Evolutionary conservation across 2,888 invertebrate species (phyloP).

Genomic region (Ariolimax columbianus): DNA sequence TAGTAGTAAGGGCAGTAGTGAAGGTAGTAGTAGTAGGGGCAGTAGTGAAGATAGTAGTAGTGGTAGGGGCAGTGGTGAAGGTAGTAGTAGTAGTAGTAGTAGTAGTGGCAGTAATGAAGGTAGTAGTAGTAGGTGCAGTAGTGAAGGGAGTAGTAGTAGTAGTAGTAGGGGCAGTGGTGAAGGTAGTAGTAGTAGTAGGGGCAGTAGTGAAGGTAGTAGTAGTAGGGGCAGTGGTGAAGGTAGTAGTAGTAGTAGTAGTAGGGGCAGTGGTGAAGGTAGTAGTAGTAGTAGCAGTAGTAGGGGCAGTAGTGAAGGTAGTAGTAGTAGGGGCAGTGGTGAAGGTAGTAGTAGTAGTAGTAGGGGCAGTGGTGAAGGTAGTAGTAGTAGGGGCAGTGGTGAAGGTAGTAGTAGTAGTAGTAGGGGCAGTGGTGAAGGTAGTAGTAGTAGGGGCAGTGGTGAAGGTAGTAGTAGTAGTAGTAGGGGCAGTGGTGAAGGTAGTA

Average conservation of each 20-base stretch:
- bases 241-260: too few relatives aligned
- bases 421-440: not conserved
- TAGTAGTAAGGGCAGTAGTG: not conserved
- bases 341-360: not conserved
- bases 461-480: not conserved
- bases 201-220: too few relatives aligned
- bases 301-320: not conserved
- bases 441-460: not conserved
- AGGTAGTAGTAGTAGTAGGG: not conserved
- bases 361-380: not conserved
- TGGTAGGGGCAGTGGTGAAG: not conserved
- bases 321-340: not conserved
- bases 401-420: not conserved
- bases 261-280: not conserved
- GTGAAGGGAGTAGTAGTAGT: slow-evolving; percentile 23
- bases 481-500: not conserved
- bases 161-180: not conserved
- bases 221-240: too few relatives aligned
- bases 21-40: not conserved
- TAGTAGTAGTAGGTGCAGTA: slow-evolving; percentile 7
- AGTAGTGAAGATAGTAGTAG: not conserved
- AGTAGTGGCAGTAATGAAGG: not conserved
- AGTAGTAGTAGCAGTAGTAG: too few relatives aligned
- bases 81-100: not conserved
- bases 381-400: not conserved